Evolutionary conservation across 2,113 vertebrate genomes (phyloP), one percentile per base, ranked within the genome.

Genomic region (Psilopogon haemacephalus): DNA sequence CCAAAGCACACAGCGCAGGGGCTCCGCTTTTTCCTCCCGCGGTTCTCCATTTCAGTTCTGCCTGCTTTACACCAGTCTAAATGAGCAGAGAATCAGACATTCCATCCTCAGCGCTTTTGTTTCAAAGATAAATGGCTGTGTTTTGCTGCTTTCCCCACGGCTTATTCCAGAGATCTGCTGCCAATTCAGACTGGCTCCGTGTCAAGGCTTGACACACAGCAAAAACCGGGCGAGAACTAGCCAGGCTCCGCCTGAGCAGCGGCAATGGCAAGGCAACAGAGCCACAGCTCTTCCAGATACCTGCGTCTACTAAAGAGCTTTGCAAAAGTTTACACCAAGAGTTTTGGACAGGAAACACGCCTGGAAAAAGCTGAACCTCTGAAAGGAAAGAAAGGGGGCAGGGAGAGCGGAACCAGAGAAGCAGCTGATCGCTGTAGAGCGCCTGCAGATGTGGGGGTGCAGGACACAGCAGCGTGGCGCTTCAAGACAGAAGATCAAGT

Each of bases 61-160:
- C 33, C 77, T 92, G 65, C 87, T 84, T 90, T 74, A 35, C 52
- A 67, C 77, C 84, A 74, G 70, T 30, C 55, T 44, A 40, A 64
- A 74, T 1, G 33, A 78, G 81, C 38, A 59, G 26, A 67, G 77
- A 92, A 67, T 78, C 84, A 84, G 69, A 81, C 86, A 84, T 90
- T 88, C 73, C 81, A 74, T 78, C 86, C 81, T 90, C 68, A 72
- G 50, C 12, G 77, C 91, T 89, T 95, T 96, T 95, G 93, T 94
- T 94, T 68, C 86, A 38, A 52, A 92, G 93, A 93, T 92, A 90
- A 96, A 96, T 94, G 77, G 12, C 84, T 81, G 8, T 90, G 88
- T 95, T 95, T 92, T 94, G 89, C 91, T 86, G 84, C 81, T 89
- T 84, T 94, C 91, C 54, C 65, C 33, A 5, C 42, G 70, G 73